A percentile compares a stretch with the other conserved stretches of the same genome.
These are phyloP conservation scores for Sitodiplosis mosellana DNA, from an alignment of 1,140 invertebrate species.

Conservation along the genomic window DNA sequence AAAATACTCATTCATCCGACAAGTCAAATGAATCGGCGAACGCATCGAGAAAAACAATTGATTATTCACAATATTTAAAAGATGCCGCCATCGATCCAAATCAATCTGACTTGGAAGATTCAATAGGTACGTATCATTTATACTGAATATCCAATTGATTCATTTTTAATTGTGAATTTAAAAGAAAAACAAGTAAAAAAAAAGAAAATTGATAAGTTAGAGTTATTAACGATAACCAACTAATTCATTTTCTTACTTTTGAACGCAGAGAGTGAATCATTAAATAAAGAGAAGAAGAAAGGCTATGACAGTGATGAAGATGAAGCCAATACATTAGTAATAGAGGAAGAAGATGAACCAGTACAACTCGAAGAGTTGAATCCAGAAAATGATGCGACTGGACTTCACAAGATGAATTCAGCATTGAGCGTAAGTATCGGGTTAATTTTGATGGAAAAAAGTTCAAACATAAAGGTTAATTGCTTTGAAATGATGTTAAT, in stretches of 20 bases:
- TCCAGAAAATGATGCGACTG: not conserved
- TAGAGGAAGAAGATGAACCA: conserved; percentile 13
- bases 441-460: no score
- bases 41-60: not conserved
- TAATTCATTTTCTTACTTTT: conserved; percentile 8
- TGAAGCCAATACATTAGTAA: no score
- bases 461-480: no score
- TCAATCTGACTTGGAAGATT: conserved; percentile 16
- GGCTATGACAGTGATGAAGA: no score
- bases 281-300: conserved; percentile 1
- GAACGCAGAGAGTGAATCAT: conserved; percentile 14
- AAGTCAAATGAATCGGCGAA: not conserved
- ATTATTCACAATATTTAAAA: conserved; percentile 24
- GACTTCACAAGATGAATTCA: conserved; percentile 5
- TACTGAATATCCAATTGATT: no score
- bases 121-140: not conserved
- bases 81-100: conserved; percentile 18
- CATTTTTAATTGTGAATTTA: no score
- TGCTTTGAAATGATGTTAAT: no score
- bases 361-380: not conserved
- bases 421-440: no score
- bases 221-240: no score
- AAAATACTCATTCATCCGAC: not conserved
- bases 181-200: no score
- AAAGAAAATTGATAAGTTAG: not conserved